Evolutionary conservation across 2,888 invertebrate genomes (phyloP), one percentile per base, ranked within the genome.

Genomic region (Drosophila lutescens): DNA sequence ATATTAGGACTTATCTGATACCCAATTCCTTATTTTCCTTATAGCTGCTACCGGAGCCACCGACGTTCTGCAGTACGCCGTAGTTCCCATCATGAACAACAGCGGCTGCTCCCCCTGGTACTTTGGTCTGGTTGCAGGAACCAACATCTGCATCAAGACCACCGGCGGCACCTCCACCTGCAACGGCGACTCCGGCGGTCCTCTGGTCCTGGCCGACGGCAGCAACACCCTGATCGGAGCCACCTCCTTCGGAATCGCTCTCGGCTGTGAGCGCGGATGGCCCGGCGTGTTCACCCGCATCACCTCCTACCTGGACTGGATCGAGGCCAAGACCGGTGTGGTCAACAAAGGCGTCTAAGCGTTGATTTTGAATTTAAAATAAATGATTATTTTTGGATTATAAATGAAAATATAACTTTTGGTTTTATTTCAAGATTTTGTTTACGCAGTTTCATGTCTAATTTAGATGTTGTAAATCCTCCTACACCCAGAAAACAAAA

Each of bases 181-280:
- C 74, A 89, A 87, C 74, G 91, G 92, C 12, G 91, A 91, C 56
- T 91, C 91, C 46, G 91, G 92, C 49, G 92, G 91, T 41, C 92
- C 92, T 5, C 68, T 92, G 63, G 81, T 90, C 0, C 44, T 83
- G 13, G 66, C 47, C 2, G 88, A 89, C 56, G 74, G 75, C 8
- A 74, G 46, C 2, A 67, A 79, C 17, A 75, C 72, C 3, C 58
- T 91, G 32, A 83, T 92, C 66, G 92, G 91, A 3, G 82, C 82
- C 20, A 90, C 91, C 0, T 91, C 92, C 12, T 92, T 89, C 44
- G 91, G 91, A 30, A 86, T 89, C 65, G 57, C 67, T 13, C 34
- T 90, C 0, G 91, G 92, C 32, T 92, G 92, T 53, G 90, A 90
- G 76, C 26, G 41, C 1, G 89, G 90, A 10, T 91, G 85, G 76